Evolutionary conservation across 2,888 invertebrate genomes (phyloP).

Genomic region (Sarcophaga caerulescens): DNA sequence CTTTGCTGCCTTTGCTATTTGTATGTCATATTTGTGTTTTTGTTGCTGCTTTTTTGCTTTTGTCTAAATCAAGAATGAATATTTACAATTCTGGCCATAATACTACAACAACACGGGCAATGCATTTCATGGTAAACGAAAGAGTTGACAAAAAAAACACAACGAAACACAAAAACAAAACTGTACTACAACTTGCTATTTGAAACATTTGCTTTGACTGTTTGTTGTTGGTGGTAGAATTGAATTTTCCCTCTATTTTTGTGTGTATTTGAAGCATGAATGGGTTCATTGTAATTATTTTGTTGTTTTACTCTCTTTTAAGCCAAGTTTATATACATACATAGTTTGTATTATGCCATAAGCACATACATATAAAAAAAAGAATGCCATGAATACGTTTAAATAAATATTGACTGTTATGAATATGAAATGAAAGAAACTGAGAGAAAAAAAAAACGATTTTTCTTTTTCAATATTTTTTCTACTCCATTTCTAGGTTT

Average conservation of each 20-base stretch:
- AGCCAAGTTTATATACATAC: conserved; percentile 1
- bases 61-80: conserved; percentile 45
- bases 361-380: too few relatives aligned
- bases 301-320: not conserved
- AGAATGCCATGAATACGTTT: conserved; percentile 23
- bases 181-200: conserved; percentile 24
- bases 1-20: not conserved
- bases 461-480: not conserved
- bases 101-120: not conserved
- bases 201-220: not conserved
- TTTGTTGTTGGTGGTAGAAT: conserved; percentile 35
- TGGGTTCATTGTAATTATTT: conserved; percentile 4
- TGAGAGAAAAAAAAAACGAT: not conserved
- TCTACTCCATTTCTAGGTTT: not conserved
- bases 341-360: not conserved
- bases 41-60: not conserved
- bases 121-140: conserved; percentile 44
- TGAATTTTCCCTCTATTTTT: conserved; percentile 2
- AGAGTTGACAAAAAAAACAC: conserved; percentile 21
- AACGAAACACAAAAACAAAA: conserved; percentile 19
- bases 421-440: conserved; percentile 48
- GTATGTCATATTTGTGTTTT: not conserved
- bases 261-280: conserved; percentile 33
- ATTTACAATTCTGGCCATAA: conserved; percentile 51
- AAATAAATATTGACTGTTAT: conserved; percentile 48